phyloP scores from a whole-genome alignment of 2,888 invertebrate genomes.

The Erpobdella octoculata region DNA sequence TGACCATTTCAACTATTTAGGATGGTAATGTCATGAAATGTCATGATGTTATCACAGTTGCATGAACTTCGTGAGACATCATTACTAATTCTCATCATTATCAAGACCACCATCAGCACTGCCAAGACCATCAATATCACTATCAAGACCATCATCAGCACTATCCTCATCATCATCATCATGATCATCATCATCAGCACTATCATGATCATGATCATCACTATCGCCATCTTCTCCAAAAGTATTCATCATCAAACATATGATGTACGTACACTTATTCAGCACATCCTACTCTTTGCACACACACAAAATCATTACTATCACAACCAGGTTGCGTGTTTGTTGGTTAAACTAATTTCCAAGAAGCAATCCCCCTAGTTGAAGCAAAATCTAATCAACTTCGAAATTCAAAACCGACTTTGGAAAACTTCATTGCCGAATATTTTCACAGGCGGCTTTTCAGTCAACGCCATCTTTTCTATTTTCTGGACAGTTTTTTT shows the following conservation, averaged over 20 bases:
- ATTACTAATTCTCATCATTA: background rate
- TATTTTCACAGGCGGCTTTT: background rate
- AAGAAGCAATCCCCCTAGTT: background rate
- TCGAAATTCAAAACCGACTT: conserved; percentile 4
- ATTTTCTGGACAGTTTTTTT: background rate
- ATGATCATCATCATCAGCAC: conserved; percentile 11
- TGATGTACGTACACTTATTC: background rate
- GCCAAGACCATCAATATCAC: background rate
- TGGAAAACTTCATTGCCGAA: conserved; percentile 11
- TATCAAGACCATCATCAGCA: background rate
- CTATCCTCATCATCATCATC: conserved; percentile 8
- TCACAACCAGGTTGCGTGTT: background rate
- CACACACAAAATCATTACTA: background rate
- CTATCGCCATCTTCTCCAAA: background rate
- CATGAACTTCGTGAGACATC: background rate
- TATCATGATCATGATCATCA: conserved; percentile 1
- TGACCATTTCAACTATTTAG: too few relatives aligned
- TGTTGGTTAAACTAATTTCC: conserved; percentile 10
- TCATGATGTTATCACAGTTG: background rate
- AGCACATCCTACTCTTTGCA: background rate
- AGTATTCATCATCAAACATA: background rate
- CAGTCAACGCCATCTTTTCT: background rate
- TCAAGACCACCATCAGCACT: background rate
- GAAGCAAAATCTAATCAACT: conserved; percentile 14
- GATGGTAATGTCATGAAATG: too few relatives aligned